These are phyloP conservation scores for Exocentrus adspersus DNA, from an alignment of 2,888 invertebrate species.

Conservation along the genomic window DNA sequence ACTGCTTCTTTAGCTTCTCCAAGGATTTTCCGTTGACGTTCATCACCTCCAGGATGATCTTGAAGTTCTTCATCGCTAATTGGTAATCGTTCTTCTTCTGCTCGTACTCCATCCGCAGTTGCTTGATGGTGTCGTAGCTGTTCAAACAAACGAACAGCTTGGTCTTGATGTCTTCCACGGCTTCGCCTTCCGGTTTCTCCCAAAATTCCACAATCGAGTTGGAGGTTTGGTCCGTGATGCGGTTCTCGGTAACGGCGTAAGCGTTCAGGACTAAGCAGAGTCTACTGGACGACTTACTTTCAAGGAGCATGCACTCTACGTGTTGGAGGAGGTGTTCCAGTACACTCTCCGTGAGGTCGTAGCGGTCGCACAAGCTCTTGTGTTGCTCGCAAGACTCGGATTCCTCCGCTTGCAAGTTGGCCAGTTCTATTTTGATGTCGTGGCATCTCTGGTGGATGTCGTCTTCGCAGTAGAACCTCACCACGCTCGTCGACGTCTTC, in stretches of 20 bases:
- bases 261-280: conserved; percentile 42
- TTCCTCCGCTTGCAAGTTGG: conserved; percentile 50
- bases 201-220: conserved; percentile 36
- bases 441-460: conserved; percentile 36
- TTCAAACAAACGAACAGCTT: conserved; percentile 45
- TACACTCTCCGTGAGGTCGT: conserved; percentile 43
- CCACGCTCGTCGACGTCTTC: conserved; percentile 17
- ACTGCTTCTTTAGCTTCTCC: conserved; percentile 47
- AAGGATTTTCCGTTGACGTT: conserved; percentile 53
- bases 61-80: conserved; percentile 58
- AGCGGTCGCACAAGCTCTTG: conserved; percentile 43
- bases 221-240: conserved; percentile 38
- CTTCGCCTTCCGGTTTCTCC: conserved; percentile 36
- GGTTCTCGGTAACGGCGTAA: conserved; percentile 42
- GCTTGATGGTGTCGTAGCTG: conserved; percentile 38
- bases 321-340: conserved; percentile 49
- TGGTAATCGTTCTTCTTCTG: conserved; percentile 51
- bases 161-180: conserved; percentile 41
- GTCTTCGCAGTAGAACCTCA: conserved; percentile 25
- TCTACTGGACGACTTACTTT: conserved; percentile 46
- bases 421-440: conserved; percentile 47
- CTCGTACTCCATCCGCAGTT: conserved; percentile 44
- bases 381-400: conserved; percentile 42
- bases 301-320: conserved; percentile 49
- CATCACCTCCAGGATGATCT: conserved; percentile 57